Evolutionary conservation across 2,797 vertebrate species (phyloP).

Genomic region (Sus cebifrons): DNA sequence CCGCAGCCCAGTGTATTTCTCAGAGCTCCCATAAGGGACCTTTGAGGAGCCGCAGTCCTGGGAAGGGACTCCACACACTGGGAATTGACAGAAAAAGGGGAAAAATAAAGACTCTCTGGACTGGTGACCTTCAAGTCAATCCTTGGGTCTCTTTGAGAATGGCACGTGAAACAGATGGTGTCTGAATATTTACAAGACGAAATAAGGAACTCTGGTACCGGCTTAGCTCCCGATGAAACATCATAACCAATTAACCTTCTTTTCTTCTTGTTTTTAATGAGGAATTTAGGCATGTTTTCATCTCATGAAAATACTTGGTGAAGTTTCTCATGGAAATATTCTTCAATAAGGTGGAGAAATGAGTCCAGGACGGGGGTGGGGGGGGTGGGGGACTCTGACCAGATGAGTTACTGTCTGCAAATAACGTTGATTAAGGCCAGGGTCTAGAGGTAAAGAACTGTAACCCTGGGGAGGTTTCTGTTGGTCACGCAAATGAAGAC

Average conservation of each 20-base stretch:
- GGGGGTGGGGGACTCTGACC: neutral
- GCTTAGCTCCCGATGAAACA: neutral
- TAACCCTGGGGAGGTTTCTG: neutral
- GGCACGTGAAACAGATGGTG: neutral
- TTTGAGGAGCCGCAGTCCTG: neutral
- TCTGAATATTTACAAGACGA: neutral
- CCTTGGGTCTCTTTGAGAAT: neutral
- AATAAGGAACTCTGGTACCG: neutral
- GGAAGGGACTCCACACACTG: neutral
- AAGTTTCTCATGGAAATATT: neutral
- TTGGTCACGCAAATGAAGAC: neutral
- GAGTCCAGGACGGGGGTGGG: neutral
- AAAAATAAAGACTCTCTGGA: neutral
- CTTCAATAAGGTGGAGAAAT: neutral
- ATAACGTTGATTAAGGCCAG: neutral
- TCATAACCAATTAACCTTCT: neutral
- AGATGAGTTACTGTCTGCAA: neutral
- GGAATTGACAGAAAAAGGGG: neutral
- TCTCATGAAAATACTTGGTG: neutral
- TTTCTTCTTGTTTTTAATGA: neutral
- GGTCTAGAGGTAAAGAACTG: neutral
- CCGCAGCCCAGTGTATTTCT: neutral
- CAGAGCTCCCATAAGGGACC: neutral
- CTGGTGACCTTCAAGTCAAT: neutral
- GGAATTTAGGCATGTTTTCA: neutral